Percentiles rank a stretch among this genome's conserved stretches.
These are phyloP conservation scores for Epistrophella euchroma DNA, from an alignment of 2,888 invertebrate species.

Conservation along the genomic window DNA sequence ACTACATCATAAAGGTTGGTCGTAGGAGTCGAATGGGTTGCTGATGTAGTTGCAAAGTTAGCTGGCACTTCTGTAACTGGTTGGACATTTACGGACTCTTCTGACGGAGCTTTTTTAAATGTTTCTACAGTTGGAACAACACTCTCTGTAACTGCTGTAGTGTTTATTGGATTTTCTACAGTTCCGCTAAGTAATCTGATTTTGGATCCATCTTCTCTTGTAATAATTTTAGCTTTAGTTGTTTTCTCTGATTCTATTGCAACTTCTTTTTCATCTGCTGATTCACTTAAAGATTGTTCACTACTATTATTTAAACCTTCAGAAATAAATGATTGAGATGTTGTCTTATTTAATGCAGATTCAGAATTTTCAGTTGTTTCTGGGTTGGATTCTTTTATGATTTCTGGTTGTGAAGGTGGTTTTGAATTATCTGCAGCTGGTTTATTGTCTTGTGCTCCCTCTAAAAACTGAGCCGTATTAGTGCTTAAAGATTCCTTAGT, in stretches of 20 bases:
- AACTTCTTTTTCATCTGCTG: background rate
- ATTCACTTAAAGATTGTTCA: background rate
- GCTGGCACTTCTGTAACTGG: background rate
- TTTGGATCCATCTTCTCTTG: background rate
- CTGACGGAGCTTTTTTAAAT: too few species aligned
- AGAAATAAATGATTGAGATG: background rate
- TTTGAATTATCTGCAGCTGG: background rate
- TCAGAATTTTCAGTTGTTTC: background rate
- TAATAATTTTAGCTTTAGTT: background rate
- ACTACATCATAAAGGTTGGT: background rate
- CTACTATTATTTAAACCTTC: background rate
- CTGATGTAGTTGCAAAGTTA: background rate
- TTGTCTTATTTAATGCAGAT: background rate
- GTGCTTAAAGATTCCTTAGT: too few species aligned
- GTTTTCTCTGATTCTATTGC: background rate
- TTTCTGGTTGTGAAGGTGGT: background rate
- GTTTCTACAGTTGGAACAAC: background rate
- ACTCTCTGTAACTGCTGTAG: background rate
- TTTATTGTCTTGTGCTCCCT: background rate
- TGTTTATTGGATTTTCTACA: background rate
- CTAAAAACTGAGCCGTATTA: background rate
- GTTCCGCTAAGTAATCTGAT: background rate
- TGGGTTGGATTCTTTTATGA: background rate
- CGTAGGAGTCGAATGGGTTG: background rate
- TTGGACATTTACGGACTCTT: background rate